phyloP scores from a whole-genome alignment of 1,140 invertebrate genomes.

The Leptopilina boulardi region DNA sequence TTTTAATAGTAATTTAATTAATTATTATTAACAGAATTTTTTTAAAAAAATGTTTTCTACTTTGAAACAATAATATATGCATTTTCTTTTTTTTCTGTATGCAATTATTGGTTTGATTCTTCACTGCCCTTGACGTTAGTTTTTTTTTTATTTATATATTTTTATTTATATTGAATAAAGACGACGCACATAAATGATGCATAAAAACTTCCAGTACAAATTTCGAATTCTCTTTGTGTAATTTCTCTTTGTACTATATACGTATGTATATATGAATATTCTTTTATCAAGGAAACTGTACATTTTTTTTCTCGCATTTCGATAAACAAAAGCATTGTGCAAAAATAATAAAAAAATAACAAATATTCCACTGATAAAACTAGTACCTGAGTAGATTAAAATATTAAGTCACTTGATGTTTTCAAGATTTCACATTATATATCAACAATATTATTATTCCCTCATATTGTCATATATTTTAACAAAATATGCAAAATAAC shows the following conservation, averaged over 20 bases:
- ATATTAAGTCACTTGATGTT: background rate
- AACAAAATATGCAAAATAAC: too few species aligned
- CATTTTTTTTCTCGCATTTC: background rate
- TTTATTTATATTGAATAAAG: background rate
- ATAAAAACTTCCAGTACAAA: slow-evolving; percentile 8
- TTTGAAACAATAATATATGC: too few species aligned
- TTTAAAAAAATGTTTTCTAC: too few species aligned
- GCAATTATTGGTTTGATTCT: background rate
- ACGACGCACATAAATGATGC: background rate
- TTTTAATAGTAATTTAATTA: too few species aligned
- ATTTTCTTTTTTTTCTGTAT: background rate
- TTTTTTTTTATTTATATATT: too few species aligned
- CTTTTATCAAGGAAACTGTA: slow-evolving; percentile 7
- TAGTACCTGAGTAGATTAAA: slow-evolving; percentile 2
- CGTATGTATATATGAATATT: background rate
- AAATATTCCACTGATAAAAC: background rate
- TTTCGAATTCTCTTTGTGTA: slow-evolving; percentile 10
- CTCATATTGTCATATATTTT: too few species aligned
- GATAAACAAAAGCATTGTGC: background rate
- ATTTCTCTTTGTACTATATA: background rate
- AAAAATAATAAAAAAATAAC: background rate
- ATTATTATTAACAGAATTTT: too few species aligned
- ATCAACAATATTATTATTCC: background rate
- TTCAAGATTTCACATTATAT: background rate
- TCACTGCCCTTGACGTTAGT: background rate